phyloP scores from a whole-genome alignment of 2,888 invertebrate genomes.

The Diarsia rubi region DNA sequence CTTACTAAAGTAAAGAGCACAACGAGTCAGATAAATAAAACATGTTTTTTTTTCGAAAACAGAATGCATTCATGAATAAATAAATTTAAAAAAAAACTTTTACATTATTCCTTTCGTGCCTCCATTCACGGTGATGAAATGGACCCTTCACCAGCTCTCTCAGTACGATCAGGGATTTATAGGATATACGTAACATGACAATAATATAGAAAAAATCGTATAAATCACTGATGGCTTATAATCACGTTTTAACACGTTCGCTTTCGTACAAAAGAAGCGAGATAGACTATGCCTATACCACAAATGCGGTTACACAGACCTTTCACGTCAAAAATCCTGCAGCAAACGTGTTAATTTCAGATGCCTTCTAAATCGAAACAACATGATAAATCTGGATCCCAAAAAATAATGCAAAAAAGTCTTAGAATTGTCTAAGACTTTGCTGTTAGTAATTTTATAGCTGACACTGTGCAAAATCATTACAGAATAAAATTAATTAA shows the following conservation, averaged over 20 bases:
- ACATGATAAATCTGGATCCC: constrained; percentile 71
- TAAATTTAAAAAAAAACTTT: constrained; percentile 36
- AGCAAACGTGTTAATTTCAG: constrained; percentile 38
- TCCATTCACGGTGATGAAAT: constrained; percentile 56
- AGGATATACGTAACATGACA: constrained; percentile 17
- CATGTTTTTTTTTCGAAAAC: constrained; percentile 15
- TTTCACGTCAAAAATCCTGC: constrained; percentile 1
- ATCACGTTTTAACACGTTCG: constrained; percentile 41
- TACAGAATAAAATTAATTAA: neutral
- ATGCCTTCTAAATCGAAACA: constrained; percentile 39
- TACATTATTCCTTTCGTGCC: constrained; percentile 42
- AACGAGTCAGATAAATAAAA: constrained; percentile 35
- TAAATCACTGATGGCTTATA: constrained; percentile 49
- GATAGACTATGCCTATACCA: neutral
- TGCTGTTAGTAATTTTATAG: neutral
- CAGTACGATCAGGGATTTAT: constrained; percentile 47
- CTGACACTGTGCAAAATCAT: constrained; percentile 18
- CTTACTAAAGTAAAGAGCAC: constrained; percentile 19
- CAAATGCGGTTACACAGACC: neutral
- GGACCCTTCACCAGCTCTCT: constrained; percentile 43
- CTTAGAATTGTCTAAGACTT: neutral
- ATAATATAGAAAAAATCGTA: constrained; percentile 37
- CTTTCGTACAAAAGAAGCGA: neutral
- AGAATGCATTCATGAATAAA: constrained; percentile 39
- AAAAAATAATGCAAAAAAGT: constrained; percentile 40